Evolutionary conservation across 2,888 invertebrate species (phyloP).

Genomic region (Lepidochrysops patricia): DNA sequence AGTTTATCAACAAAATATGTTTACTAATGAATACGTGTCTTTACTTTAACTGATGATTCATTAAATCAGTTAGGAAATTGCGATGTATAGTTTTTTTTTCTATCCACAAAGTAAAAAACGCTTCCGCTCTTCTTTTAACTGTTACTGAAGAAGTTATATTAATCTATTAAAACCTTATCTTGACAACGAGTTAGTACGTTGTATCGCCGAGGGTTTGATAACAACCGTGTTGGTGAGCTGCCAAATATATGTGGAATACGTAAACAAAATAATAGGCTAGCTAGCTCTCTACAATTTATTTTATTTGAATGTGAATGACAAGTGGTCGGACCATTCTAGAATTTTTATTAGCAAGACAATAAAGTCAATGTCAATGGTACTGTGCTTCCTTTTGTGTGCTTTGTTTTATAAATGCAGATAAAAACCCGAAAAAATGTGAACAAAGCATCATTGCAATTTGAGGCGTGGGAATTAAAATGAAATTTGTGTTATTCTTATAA

Average conservation of each 20-base stretch:
- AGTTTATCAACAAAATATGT: too few species aligned
- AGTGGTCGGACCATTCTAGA: not conserved
- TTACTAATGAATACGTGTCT: too few species aligned
- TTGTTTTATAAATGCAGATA: not conserved
- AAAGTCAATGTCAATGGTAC: not conserved
- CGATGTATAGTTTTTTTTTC: too few species aligned
- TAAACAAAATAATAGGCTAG: slow-evolving; percentile 5
- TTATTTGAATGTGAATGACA: slow-evolving; percentile 2
- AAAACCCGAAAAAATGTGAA: not conserved
- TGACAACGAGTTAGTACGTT: not conserved
- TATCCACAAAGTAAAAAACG: too few species aligned
- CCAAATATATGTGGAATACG: slow-evolving; percentile 4
- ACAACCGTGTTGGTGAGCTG: not conserved
- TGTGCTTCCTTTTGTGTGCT: not conserved
- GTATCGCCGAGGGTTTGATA: not conserved
- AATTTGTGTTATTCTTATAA: too few species aligned
- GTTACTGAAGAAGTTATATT: not conserved
- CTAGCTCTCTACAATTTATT: not conserved
- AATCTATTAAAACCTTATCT: not conserved
- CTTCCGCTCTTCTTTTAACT: too few species aligned
- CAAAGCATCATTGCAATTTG: not conserved
- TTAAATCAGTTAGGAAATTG: too few species aligned
- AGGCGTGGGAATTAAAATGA: not conserved
- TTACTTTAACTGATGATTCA: too few species aligned
- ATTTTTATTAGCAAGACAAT: not conserved